phyloP scores from a whole-genome alignment of 2,797 vertebrate species.

The Saxicola maurus region DNA sequence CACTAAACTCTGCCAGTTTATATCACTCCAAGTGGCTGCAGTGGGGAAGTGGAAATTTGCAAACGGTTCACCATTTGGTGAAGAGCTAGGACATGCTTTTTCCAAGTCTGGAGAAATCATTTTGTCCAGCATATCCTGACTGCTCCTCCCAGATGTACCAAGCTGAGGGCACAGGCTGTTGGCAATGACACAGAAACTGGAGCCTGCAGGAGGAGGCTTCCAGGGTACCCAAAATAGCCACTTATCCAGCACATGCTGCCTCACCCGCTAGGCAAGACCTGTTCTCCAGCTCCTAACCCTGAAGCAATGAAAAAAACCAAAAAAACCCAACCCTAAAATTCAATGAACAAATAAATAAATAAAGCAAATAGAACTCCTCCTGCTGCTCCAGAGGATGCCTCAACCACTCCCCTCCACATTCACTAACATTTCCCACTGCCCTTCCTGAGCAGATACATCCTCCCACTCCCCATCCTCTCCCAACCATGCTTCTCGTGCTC shows the following conservation, averaged over 20 bases:
- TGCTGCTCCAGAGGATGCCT: background rate
- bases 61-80: background rate
- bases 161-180: background rate
- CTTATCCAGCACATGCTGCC: background rate
- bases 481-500: background rate
- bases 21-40: background rate
- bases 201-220: background rate
- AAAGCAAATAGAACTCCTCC: background rate
- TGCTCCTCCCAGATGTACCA: background rate
- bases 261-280: background rate
- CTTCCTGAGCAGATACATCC: background rate
- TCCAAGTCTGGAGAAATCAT: background rate
- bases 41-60: background rate
- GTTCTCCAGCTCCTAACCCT: background rate
- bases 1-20: background rate
- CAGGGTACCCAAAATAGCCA: slow-evolving; percentile 6
- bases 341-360: background rate
- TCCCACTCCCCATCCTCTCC: background rate
- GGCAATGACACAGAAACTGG: background rate
- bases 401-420: background rate
- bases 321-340: background rate
- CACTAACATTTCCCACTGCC: background rate
- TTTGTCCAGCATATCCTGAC: background rate
- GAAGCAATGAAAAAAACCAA: background rate
- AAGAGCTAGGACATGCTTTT: background rate